These are phyloP conservation scores for Thera britannica DNA, from an alignment of 2,888 invertebrate genomes.

Conservation along the genomic window DNA sequence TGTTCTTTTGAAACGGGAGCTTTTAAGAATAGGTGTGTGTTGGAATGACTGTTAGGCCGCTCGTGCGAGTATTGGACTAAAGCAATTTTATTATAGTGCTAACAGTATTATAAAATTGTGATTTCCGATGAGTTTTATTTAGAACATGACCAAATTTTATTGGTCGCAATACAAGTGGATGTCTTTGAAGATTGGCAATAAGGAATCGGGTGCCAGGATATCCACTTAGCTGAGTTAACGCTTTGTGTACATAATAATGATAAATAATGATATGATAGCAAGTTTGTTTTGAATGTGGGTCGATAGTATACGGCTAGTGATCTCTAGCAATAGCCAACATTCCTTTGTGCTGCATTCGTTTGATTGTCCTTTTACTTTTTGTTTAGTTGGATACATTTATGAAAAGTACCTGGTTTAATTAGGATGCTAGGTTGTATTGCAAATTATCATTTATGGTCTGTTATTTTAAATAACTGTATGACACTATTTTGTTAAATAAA, in stretches of 20 bases:
- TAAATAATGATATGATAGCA: slow-evolving; percentile 8
- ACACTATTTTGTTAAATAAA: slow-evolving; percentile 85
- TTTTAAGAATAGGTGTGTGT: slow-evolving; percentile 35
- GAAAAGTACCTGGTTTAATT: slow-evolving; percentile 85
- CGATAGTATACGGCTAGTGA: slow-evolving; percentile 32
- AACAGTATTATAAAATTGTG: slow-evolving; percentile 71
- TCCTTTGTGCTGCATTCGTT: slow-evolving; percentile 82
- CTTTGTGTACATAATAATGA: slow-evolving; percentile 24
- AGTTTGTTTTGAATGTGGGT: slow-evolving; percentile 27
- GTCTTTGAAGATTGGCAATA: slow-evolving; percentile 20
- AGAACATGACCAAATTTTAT: slow-evolving; percentile 42
- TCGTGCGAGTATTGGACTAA: slow-evolving; percentile 46
- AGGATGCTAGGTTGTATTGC: slow-evolving; percentile 83
- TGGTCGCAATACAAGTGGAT: slow-evolving; percentile 36
- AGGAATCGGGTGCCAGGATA: slow-evolving; percentile 24
- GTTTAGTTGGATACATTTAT: slow-evolving; percentile 78
- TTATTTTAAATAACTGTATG: slow-evolving; percentile 84
- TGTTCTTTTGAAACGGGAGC: slow-evolving; percentile 43
- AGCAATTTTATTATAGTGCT: slow-evolving; percentile 57
- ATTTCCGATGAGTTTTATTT: slow-evolving; percentile 48
- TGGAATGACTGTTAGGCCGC: slow-evolving; percentile 32
- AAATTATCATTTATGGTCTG: slow-evolving; percentile 83
- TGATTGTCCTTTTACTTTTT: slow-evolving; percentile 71
- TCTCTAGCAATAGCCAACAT: slow-evolving; percentile 77
- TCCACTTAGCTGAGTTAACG: slow-evolving; percentile 25